Percentiles rank a stretch among this genome's conserved stretches.
Conservation (phyloP, 2,888 invertebrate genomes). For the Amiota mariae region DNA sequence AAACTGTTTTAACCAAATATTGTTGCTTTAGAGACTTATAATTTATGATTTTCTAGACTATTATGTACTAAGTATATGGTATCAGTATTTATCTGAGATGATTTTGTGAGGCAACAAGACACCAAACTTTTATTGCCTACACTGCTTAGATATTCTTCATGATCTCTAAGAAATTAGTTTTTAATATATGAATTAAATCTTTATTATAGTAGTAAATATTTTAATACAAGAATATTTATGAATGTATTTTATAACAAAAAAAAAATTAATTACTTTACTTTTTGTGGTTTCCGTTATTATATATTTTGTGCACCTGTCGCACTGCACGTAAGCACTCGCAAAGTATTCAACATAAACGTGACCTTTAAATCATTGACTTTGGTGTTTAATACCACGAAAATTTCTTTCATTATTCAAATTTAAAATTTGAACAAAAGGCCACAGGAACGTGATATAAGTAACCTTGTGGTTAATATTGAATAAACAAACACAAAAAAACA, state of each 20-base stretch:
- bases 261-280: background rate
- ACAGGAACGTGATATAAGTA: slow-evolving; percentile 4
- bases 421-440: background rate
- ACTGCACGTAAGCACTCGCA: background rate
- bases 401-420: background rate
- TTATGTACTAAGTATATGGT: too few species aligned
- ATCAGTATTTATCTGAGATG: too few species aligned
- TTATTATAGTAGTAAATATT: too few species aligned
- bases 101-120: too few species aligned
- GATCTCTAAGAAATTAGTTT: too few species aligned
- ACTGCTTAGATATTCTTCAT: too few species aligned
- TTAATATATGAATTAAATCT: too few species aligned
- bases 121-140: too few species aligned
- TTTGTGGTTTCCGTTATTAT: background rate
- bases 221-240: too few species aligned
- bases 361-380: background rate
- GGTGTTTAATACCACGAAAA: background rate
- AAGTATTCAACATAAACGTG: background rate
- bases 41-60: too few species aligned
- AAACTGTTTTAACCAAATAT: too few species aligned
- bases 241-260: background rate
- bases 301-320: slow-evolving; percentile 13
- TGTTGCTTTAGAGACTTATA: too few species aligned
- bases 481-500: background rate
- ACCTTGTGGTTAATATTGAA: slow-evolving; percentile 6